Conservation (phyloP, 2,888 invertebrate genomes). For the Dynastes tityus region DNA sequence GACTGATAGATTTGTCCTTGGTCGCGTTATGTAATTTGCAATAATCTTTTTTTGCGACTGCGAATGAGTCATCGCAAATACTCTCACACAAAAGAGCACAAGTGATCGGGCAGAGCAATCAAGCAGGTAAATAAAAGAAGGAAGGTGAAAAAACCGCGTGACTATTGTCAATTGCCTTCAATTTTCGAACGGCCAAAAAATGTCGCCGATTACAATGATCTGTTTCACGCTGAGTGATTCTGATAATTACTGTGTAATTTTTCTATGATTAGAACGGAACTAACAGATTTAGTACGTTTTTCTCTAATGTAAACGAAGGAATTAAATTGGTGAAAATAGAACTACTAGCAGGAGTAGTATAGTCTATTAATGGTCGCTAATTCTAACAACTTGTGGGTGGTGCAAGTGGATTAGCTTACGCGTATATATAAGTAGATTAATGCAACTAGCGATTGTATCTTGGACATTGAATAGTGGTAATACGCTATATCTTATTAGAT, state of each 20-base stretch:
- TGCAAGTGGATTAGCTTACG: background rate
- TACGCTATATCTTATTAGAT: background rate
- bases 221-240: background rate
- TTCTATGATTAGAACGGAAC: background rate
- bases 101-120: background rate
- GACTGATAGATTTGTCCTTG: constrained; percentile 27
- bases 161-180: background rate
- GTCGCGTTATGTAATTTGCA: constrained; percentile 25
- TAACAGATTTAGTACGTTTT: background rate
- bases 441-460: background rate
- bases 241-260: too few species aligned
- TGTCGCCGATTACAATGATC: background rate
- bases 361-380: background rate
- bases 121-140: constrained; percentile 10
- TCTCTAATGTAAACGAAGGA: background rate
- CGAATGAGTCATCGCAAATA: constrained; percentile 25
- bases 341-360: too few species aligned
- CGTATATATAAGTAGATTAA: background rate
- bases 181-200: background rate
- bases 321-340: too few species aligned
- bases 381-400: background rate
- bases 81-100: background rate
- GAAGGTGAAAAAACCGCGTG: constrained; percentile 7
- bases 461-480: background rate
- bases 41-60: constrained; percentile 15